A percentile compares a stretch with the other conserved stretches of the same genome.
phyloP scores from a whole-genome alignment of 2,797 vertebrate species.

The Ctenopoma multispine region DNA sequence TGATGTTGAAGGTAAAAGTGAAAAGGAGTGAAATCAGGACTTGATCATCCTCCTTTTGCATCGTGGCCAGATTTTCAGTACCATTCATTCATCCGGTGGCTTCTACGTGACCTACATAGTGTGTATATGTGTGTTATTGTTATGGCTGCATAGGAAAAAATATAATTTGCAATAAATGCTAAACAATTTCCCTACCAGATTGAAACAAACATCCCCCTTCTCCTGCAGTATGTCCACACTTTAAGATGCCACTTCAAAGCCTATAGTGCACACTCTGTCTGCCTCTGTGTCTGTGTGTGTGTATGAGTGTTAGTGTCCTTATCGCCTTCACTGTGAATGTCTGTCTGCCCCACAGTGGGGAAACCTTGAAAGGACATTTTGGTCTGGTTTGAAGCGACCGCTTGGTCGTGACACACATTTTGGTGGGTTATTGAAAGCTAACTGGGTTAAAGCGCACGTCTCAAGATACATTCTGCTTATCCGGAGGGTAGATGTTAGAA shows the following conservation, averaged over 20 bases:
- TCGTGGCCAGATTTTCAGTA: constrained; percentile 9
- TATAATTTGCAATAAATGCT: background rate
- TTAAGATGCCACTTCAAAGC: constrained; percentile 47
- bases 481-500: constrained; percentile 45
- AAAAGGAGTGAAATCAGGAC: background rate
- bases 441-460: constrained; percentile 70
- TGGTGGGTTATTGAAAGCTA: constrained; percentile 72
- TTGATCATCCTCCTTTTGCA: constrained; percentile 7
- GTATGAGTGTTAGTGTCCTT: constrained; percentile 8
- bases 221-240: constrained; percentile 27
- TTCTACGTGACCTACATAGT: constrained; percentile 27
- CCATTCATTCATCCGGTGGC: constrained; percentile 13
- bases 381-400: constrained; percentile 69
- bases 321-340: constrained; percentile 41
- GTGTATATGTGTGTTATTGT: background rate
- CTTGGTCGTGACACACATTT: constrained; percentile 78
- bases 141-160: background rate
- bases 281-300: background rate
- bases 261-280: background rate
- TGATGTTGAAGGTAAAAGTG: constrained; percentile 18
- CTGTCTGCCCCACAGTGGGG: constrained; percentile 82
- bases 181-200: constrained; percentile 11
- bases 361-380: constrained; percentile 78
- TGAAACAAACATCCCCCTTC: constrained; percentile 25
- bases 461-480: constrained; percentile 39